A percentile compares a stretch with the other conserved stretches of the same genome.
These are phyloP conservation scores for Hylaeus anthracinus DNA, from an alignment of 1,140 invertebrate genomes.

Conservation along the genomic window DNA sequence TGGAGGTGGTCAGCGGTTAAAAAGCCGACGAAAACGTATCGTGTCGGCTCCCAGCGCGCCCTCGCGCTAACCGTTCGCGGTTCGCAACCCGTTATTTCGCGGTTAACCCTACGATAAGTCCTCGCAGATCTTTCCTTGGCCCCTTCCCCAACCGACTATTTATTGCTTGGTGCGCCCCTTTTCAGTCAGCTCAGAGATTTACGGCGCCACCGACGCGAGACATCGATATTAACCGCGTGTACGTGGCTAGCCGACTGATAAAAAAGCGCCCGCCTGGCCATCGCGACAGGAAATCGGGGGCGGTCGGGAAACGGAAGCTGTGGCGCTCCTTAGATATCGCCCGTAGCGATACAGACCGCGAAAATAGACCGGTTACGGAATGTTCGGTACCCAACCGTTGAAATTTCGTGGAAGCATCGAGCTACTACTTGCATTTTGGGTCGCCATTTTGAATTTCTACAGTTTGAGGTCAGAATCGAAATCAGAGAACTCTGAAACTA, in stretches of 20 bases:
- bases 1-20: constrained; percentile 25
- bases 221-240: constrained; percentile 58
- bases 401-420: no score
- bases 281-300: constrained; percentile 67
- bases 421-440: no score
- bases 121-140: constrained; percentile 32
- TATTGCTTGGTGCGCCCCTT: constrained; percentile 11
- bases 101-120: constrained; percentile 69
- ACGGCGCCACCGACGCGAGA: constrained; percentile 55
- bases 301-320: constrained; percentile 69
- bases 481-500: no score
- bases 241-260: constrained; percentile 58
- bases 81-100: constrained; percentile 72
- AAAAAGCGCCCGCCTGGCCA: constrained; percentile 62
- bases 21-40: constrained; percentile 42
- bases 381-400: not conserved
- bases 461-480: no score
- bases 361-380: constrained; percentile 6
- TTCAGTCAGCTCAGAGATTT: constrained; percentile 60
- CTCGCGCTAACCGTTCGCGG: constrained; percentile 57
- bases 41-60: constrained; percentile 27
- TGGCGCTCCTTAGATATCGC: constrained; percentile 55
- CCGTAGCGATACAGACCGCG: not conserved
- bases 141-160: not conserved
- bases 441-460: no score